These are phyloP conservation scores for Sycophaga agraensis DNA, from an alignment of 1,140 invertebrate genomes.

Conservation along the genomic window DNA sequence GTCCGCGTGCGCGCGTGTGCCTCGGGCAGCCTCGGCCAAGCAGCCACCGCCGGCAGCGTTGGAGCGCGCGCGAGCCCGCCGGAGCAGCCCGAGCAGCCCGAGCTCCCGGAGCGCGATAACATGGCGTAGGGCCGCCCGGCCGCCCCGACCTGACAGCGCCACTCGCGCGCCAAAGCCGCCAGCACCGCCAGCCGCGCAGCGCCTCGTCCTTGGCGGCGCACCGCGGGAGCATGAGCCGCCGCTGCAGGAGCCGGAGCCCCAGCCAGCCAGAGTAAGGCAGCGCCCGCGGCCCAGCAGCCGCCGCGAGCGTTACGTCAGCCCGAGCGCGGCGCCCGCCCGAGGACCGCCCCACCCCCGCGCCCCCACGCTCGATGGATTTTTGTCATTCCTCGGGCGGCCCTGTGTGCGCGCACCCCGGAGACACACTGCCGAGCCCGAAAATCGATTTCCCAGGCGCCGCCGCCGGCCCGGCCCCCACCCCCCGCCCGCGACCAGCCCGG, in stretches of 20 bases:
- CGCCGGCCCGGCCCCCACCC: background rate
- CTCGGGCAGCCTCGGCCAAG: background rate
- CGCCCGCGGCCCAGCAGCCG: no score
- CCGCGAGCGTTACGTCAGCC: no score
- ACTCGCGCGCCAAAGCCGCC: background rate
- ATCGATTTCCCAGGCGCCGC: slow-evolving; percentile 14
- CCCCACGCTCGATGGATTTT: slow-evolving; percentile 16
- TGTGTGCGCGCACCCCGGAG: slow-evolving; percentile 8
- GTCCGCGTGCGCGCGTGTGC: slow-evolving; percentile 36
- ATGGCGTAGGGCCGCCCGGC: slow-evolving; percentile 17
- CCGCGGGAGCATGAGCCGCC: slow-evolving; percentile 1
- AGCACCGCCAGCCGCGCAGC: slow-evolving; percentile 15
- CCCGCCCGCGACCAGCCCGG: background rate
- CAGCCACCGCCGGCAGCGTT: no score
- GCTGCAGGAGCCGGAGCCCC: background rate
- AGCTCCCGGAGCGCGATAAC: slow-evolving; percentile 5
- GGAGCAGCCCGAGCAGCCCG: no score
- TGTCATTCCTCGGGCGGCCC: slow-evolving; percentile 10
- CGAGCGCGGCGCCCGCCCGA: no score
- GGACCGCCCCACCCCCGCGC: no score
- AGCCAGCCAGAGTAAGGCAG: background rate
- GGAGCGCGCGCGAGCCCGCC: no score
- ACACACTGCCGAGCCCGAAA: slow-evolving; percentile 4
- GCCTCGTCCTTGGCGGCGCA: slow-evolving; percentile 13
- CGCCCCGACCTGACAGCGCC: no score